Conservation (phyloP, 2,797 vertebrate species). For the Steatocranus sp. region DNA sequence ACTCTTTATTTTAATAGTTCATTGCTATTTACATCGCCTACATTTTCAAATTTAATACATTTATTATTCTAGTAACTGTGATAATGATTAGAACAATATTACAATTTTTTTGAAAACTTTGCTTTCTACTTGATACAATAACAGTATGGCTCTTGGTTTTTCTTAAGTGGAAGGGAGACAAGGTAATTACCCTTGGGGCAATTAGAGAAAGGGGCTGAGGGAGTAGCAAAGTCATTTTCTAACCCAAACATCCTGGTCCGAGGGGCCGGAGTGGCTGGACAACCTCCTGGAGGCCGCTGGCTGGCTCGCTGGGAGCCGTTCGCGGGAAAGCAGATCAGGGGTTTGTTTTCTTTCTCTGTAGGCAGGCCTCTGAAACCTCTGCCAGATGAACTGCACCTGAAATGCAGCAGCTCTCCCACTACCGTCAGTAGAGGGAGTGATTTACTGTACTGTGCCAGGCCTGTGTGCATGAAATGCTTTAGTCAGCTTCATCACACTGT, state of each 20-base stretch:
- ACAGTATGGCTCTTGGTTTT: conserved; percentile 58
- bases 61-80: conserved; percentile 36
- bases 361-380: conserved; percentile 65
- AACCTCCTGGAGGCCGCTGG: conserved; percentile 60
- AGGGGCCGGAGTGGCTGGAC: conserved; percentile 64
- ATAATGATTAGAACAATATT: conserved; percentile 51
- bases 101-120: conserved; percentile 36
- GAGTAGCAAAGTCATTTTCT: conserved; percentile 79
- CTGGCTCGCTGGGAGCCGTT: conserved; percentile 55
- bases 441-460: conserved; percentile 26
- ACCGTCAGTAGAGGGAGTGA: conserved; percentile 58
- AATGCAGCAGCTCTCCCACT: conserved; percentile 27
- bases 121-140: conserved; percentile 47
- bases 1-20: conserved; percentile 24
- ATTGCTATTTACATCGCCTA: conserved; percentile 26
- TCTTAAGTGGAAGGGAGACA: conserved; percentile 71
- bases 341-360: conserved; percentile 75
- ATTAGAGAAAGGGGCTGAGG: conserved; percentile 72
- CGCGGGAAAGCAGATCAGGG: conserved; percentile 63
- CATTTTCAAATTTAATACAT: conserved; percentile 27
- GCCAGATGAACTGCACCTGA: conserved; percentile 78
- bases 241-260: conserved; percentile 82
- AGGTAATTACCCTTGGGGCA: conserved; percentile 77
- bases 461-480: conserved; percentile 24
- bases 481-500: conserved; percentile 32